These are phyloP conservation scores for Brotula barbata DNA, from an alignment of 2,797 vertebrate species.

Conservation along the genomic window DNA sequence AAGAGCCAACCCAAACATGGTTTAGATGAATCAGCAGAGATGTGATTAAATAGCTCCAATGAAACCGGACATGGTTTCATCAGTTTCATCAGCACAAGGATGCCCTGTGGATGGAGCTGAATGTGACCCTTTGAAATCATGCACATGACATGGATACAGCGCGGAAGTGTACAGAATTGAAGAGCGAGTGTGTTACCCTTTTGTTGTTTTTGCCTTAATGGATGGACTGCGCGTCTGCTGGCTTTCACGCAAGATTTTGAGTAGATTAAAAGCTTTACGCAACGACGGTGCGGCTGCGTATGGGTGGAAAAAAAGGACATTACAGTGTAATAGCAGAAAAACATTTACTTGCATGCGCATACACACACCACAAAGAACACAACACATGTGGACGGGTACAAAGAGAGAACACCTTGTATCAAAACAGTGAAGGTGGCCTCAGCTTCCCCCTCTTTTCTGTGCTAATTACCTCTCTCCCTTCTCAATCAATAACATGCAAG, in stretches of 20 bases:
- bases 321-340: conserved; percentile 20
- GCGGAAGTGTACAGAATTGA: background rate
- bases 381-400: conserved; percentile 66
- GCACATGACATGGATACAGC: background rate
- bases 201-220: conserved; percentile 2
- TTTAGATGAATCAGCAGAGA: conserved; percentile 61
- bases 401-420: conserved; percentile 77
- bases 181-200: too few relatives aligned
- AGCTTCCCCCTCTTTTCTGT: conserved; percentile 71
- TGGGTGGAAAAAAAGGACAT: conserved; percentile 3
- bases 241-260: conserved; percentile 2
- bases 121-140: conserved; percentile 53
- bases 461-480: conserved; percentile 79
- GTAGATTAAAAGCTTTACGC: conserved; percentile 1
- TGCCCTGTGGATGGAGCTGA: conserved; percentile 33
- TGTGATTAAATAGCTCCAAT: conserved; percentile 54
- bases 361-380: conserved; percentile 39
- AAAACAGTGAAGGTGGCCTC: conserved; percentile 76
- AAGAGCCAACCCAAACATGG: conserved; percentile 47
- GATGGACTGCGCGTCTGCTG: conserved; percentile 10
- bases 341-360: conserved; percentile 17
- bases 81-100: conserved; percentile 33
- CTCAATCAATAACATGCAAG: conserved; percentile 83
- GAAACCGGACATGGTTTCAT: conserved; percentile 61
- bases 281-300: background rate